Evolutionary conservation across 1,140 invertebrate species (phyloP).

Genomic region (Wiebesia pumilae): DNA sequence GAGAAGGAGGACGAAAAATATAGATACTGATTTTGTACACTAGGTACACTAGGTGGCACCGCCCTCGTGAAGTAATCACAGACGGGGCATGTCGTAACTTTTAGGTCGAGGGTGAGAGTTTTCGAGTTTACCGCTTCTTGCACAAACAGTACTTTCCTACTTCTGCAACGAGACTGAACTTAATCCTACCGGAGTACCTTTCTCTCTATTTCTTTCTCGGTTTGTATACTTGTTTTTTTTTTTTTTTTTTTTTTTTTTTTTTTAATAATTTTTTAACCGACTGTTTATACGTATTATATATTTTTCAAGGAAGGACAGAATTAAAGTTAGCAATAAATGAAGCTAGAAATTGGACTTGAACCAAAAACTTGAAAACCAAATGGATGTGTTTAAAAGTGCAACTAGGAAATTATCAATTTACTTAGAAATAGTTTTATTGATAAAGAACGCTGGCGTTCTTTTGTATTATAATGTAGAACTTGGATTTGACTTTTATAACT

Average conservation of each 20-base stretch:
- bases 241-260: background rate
- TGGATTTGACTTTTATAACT: no score
- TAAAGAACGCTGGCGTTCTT: no score
- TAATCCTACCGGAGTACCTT: conserved; percentile 13
- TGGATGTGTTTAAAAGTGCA: no score
- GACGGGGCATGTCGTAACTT: background rate
- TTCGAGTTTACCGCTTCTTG: conserved; percentile 34
- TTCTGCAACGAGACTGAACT: background rate
- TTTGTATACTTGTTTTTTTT: background rate
- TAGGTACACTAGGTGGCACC: background rate
- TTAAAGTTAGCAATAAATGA: no score
- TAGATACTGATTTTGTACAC: conserved; percentile 4
- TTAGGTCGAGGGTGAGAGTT: conserved; percentile 4
- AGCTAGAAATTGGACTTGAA: no score
- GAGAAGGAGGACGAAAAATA: background rate
- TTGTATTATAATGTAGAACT: no score
- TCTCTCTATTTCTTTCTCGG: background rate
- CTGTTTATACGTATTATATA: background rate
- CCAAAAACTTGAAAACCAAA: no score
- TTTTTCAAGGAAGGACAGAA: no score
- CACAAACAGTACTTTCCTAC: conserved; percentile 25
- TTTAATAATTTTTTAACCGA: no score
- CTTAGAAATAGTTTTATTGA: no score
- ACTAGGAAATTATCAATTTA: no score
- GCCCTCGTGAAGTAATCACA: background rate